Evolutionary conservation across 2,888 invertebrate genomes (phyloP).

Genomic region (Hanleya hanleyi): DNA sequence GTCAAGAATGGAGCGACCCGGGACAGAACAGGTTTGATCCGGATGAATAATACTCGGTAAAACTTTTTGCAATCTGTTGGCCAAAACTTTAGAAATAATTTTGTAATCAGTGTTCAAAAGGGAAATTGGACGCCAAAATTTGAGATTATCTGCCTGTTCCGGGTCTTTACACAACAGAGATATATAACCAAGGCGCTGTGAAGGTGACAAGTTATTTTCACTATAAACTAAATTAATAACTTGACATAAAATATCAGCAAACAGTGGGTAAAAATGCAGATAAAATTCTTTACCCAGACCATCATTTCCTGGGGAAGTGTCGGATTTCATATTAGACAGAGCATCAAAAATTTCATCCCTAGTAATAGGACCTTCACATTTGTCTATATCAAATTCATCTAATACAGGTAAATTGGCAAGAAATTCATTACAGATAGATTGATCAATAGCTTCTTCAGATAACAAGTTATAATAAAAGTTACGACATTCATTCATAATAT

Average conservation of each 20-base stretch:
- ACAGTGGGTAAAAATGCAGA: background rate
- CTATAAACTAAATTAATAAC: conserved; percentile 3
- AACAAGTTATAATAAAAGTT: background rate
- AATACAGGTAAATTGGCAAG: background rate
- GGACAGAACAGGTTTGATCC: conserved; percentile 22
- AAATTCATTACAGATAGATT: background rate
- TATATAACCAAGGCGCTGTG: background rate
- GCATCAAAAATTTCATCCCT: background rate
- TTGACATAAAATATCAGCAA: background rate
- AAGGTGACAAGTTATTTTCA: background rate
- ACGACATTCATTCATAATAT: background rate
- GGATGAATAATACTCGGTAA: conserved; percentile 14
- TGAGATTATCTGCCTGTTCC: background rate
- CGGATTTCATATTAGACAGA: background rate
- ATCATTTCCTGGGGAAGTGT: conserved; percentile 23
- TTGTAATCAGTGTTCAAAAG: conserved; percentile 16
- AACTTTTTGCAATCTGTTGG: conserved; percentile 15
- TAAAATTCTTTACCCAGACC: conserved; percentile 19
- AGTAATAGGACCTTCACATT: conserved; percentile 5
- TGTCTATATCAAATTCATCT: background rate
- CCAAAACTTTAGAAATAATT: conserved; percentile 19
- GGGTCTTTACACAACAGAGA: conserved; percentile 10
- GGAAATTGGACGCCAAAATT: conserved; percentile 22
- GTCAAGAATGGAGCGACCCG: conserved; percentile 13
- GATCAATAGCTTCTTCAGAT: background rate